Conservation (phyloP, 2,113 vertebrate genomes). For the Scolopax mira region DNA sequence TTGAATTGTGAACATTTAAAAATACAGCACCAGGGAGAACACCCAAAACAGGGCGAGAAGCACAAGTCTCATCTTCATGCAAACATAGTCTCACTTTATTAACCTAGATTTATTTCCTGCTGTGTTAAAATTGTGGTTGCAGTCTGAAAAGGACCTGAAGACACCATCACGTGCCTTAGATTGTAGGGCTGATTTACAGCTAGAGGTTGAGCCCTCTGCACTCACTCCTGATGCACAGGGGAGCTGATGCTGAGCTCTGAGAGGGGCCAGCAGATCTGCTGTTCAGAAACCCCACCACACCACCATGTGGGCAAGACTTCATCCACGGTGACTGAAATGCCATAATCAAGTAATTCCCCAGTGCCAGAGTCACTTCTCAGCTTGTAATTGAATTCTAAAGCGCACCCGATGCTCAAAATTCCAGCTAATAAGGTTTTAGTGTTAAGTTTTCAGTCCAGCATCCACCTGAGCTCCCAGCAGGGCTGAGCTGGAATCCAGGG, state of each 20-base stretch:
- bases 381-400: not conserved
- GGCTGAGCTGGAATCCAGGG: not conserved
- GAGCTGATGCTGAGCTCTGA: not conserved
- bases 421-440: not conserved
- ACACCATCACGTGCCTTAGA: not conserved
- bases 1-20: not conserved
- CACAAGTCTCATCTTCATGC: not conserved
- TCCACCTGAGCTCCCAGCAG: not conserved
- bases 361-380: not conserved
- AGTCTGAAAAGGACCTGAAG: not conserved
- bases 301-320: not conserved
- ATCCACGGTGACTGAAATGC: not conserved
- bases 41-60: not conserved
- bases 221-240: not conserved
- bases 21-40: not conserved
- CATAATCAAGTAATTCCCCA: not conserved
- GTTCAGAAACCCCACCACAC: not conserved
- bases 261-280: accelerated
- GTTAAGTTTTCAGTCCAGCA: not conserved
- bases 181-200: not conserved
- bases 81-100: not conserved
- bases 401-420: not conserved
- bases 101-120: not conserved
- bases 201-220: not conserved
- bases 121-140: not conserved